Evolutionary conservation across 2,888 invertebrate genomes (phyloP), one percentile per base, ranked within the genome.

Genomic region (Heliothis peltigera): DNA sequence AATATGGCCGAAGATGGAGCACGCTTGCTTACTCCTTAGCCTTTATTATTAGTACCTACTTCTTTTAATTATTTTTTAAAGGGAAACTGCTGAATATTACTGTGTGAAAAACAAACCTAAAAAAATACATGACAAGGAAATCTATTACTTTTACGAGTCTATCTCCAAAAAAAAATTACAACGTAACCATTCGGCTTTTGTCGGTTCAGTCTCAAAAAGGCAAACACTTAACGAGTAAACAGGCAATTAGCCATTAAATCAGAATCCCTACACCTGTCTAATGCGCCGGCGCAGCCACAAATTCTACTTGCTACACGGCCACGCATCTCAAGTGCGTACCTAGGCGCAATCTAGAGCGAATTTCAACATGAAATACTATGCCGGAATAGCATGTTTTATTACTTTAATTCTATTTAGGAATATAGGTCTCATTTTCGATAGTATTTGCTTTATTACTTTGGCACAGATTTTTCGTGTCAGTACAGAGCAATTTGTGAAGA

Each of bases 221-320:
- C 22, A 8, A 35, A 28, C 35, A 49, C 18, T 67, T 51, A 59
- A 39, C 21, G 46, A 56, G 48, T 51, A 47, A 64, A 64, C 60
- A 46, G 42, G 54, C 59, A 65, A 68, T 72, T 63, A 67, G 47
- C 25, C 46, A 47, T 65, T 44, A 67, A 62, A 66, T 57, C 21
- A n/a, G 32, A 67, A 60, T 56, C 57, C 55, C n/a, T 39, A 63
- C 60, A 59, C 52, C 47, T 64, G 21, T 32, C 19, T 69, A 46
- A 57, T 57, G 60, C 59, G 22, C 22, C 8, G 19, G 55, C 25
- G 56, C 70, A 68, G 76, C 63, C 75, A 79, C 75, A 77, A 77
- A 83, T 82, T 80, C 77, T 78, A 78, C 75, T 84, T 83, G 76
- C 77, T 80, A 72, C 73, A 77, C 42, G 57, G 67, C 64, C 67